Evolutionary conservation across 2,888 invertebrate species (phyloP), one percentile per base, ranked within the genome.

Genomic region (Cantharis flavilabris): DNA sequence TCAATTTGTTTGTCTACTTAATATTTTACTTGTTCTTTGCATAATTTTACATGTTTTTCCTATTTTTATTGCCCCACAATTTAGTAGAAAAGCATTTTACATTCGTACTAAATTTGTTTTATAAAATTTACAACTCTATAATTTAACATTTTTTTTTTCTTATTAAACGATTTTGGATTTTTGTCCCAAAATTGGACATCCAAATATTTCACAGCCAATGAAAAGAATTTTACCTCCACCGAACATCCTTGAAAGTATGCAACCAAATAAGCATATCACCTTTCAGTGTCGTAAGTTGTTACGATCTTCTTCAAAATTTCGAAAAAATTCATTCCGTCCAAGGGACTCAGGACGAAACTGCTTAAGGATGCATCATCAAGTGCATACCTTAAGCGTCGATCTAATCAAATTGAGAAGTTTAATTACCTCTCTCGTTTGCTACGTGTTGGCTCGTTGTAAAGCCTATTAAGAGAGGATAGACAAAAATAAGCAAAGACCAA

Each of bases 401-500:
- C 67, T 72, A 72, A 72, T 72, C 72, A 72, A 72, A 67, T 72
- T 72, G 72, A 49, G 67, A 67, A 65, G 67, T 67, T 72, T 72
- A 72, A 72, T 65, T 20, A 65, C 65, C 7, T 65, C 28, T 49
- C 67, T 72, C 64, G 72, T 72, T 72, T 72, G 75, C 64, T 75
- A 75, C 69, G 76, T 64, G 69, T 26, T 76, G 70, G 73, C 69
- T 74, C 69, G 71, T 71, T 77, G 28, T 33, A 71, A 49, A 64
- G 69, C 18, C 72, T 69, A 77, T 75, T 76, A 78, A 73, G 72
- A 14, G 28, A 72, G 69, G 69, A 72, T 72, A 78, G 72, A 76
- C 70, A 78, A 78, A 78, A 78, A 70, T 78, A 70, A 72, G 75
- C 73, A 78, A 78, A 75, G 76, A 82, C 82, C 80, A 67, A 82